Conservation (phyloP, 2,888 invertebrate species). For the Caenorhabditis afra region DNA sequence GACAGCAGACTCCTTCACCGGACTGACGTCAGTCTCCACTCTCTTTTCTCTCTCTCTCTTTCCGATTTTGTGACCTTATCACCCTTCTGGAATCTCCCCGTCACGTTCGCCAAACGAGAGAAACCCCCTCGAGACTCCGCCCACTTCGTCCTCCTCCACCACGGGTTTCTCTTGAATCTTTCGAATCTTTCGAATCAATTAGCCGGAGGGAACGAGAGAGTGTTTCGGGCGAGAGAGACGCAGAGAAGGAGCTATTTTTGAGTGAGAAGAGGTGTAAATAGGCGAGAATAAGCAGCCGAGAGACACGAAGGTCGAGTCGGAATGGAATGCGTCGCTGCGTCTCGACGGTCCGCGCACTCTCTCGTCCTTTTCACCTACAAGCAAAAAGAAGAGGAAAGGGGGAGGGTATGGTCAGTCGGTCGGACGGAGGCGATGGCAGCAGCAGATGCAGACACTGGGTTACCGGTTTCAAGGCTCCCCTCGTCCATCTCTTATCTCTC, state of each 20-base stretch:
- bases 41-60: background rate
- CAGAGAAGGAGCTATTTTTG: constrained; percentile 38
- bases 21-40: constrained; percentile 21
- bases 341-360: constrained; percentile 11
- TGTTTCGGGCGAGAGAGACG: background rate
- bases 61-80: constrained; percentile 39
- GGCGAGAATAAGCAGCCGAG: constrained; percentile 9
- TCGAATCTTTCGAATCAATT: constrained; percentile 25
- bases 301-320: constrained; percentile 31
- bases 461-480: background rate
- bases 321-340: constrained; percentile 21
- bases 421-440: constrained; percentile 9
- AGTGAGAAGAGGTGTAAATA: constrained; percentile 10
- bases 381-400: background rate
- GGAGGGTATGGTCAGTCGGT: constrained; percentile 23
- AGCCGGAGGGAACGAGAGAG: constrained; percentile 9
- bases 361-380: constrained; percentile 34
- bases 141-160: background rate
- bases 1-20: constrained; percentile 10
- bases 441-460: background rate
- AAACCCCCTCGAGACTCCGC: constrained; percentile 4
- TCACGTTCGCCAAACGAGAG: constrained; percentile 21
- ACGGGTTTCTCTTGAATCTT: too few relatives aligned
- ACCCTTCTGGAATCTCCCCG: constrained; percentile 15
- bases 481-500: background rate